Conservation (phyloP, 2,888 invertebrate genomes). For the Nemotelus nigrinus region DNA sequence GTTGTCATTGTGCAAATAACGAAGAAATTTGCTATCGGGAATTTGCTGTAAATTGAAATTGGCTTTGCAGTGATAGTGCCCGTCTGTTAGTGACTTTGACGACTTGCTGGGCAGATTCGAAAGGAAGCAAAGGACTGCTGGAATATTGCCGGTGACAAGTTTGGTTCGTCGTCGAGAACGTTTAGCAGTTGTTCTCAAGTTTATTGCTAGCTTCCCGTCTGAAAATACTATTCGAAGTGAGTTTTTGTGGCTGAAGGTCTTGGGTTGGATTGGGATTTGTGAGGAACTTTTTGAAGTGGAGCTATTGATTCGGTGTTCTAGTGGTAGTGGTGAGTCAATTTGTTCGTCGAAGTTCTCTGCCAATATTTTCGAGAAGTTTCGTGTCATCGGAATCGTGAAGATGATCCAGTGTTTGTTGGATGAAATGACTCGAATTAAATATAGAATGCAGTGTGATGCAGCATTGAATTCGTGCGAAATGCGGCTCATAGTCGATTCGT, state of each 20-base stretch:
- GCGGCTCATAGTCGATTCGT: background rate
- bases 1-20: conserved; percentile 15
- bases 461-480: background rate
- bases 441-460: background rate
- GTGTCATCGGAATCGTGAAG: background rate
- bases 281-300: no score
- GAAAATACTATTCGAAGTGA: no score
- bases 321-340: conserved; percentile 26
- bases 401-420: background rate
- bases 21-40: conserved; percentile 3
- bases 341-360: conserved; percentile 8
- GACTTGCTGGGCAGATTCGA: no score
- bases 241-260: no score
- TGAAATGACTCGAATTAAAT: background rate
- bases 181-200: no score
- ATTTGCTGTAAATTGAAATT: conserved; percentile 44
- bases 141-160: no score
- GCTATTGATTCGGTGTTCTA: conserved; percentile 11
- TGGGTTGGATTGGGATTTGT: no score
- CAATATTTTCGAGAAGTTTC: conserved; percentile 15
- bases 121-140: no score
- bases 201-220: no score
- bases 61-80: conserved; percentile 17
- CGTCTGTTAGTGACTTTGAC: conserved; percentile 21
- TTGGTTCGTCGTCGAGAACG: no score